phyloP scores from a whole-genome alignment of 2,113 vertebrate genomes.

The Isichthys henryi region DNA sequence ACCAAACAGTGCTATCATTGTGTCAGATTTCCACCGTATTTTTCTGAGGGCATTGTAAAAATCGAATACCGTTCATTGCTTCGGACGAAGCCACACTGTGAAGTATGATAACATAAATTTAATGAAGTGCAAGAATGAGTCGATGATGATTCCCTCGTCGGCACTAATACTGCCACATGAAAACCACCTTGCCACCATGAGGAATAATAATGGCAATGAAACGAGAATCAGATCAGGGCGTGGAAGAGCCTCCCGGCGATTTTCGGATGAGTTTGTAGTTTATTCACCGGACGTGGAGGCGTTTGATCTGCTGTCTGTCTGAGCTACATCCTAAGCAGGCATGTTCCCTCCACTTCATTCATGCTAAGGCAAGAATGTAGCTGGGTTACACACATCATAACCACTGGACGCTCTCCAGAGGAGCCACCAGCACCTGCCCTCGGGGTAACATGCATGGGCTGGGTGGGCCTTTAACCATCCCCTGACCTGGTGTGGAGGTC shows the following conservation, averaged over 20 bases:
- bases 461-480: background rate
- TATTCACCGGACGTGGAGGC: conserved; percentile 1
- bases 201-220: conserved; percentile 2
- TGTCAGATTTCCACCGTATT: conserved; percentile 8
- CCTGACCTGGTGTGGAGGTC: background rate
- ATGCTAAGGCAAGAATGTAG: background rate
- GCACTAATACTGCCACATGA: background rate
- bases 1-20: conserved; percentile 5
- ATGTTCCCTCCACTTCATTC: background rate
- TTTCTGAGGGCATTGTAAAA: conserved; percentile 2
- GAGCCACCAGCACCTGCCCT: background rate
- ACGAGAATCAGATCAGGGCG: background rate
- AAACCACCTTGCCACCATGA: background rate
- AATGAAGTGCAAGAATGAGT: conserved; percentile 17
- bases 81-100: background rate
- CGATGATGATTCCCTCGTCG: background rate
- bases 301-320: conserved; percentile 3
- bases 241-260: background rate
- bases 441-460: background rate
- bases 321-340: background rate
- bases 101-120: conserved; percentile 6
- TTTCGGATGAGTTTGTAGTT: background rate
- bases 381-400: background rate
- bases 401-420: background rate
- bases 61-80: background rate